Percentiles rank a stretch among this genome's conserved stretches.
phyloP scores from a whole-genome alignment of 1,140 invertebrate genomes.

The Drosophila ambigua region DNA sequence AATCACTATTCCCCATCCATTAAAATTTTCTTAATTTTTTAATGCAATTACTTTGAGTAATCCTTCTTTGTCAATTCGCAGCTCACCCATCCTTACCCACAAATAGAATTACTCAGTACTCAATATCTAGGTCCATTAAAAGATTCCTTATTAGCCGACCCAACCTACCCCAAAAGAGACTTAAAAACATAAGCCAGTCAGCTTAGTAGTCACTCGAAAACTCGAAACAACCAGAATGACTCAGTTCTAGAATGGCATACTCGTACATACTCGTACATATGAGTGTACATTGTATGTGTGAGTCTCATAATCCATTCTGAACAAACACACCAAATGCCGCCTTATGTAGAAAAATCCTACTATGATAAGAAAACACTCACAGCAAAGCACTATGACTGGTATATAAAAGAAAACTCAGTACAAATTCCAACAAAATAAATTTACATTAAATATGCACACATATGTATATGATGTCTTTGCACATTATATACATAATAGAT shows the following conservation, averaged over 20 bases:
- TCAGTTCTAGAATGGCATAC: constrained; percentile 4
- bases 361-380: constrained; percentile 23
- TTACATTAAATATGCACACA: neutral
- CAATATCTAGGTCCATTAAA: too few relatives aligned
- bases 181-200: neutral
- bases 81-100: too few relatives aligned
- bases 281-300: too few relatives aligned
- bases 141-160: neutral
- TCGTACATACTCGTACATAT: constrained; percentile 1
- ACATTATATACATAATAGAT: neutral
- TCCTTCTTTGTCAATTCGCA: too few relatives aligned
- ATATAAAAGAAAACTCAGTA: constrained; percentile 12
- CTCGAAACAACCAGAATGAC: constrained; percentile 7
- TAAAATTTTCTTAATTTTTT: too few relatives aligned
- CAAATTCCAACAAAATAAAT: constrained; percentile 46
- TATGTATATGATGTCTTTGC: neutral
- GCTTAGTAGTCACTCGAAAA: neutral
- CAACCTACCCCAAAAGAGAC: constrained; percentile 42
- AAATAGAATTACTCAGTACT: too few relatives aligned
- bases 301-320: neutral
- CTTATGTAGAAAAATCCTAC: constrained; percentile 27
- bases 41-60: too few relatives aligned
- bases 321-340: neutral
- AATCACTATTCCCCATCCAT: too few relatives aligned
- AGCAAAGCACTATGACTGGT: too few relatives aligned